phyloP scores from a whole-genome alignment of 2,888 invertebrate genomes.

The Stenurella melanura region DNA sequence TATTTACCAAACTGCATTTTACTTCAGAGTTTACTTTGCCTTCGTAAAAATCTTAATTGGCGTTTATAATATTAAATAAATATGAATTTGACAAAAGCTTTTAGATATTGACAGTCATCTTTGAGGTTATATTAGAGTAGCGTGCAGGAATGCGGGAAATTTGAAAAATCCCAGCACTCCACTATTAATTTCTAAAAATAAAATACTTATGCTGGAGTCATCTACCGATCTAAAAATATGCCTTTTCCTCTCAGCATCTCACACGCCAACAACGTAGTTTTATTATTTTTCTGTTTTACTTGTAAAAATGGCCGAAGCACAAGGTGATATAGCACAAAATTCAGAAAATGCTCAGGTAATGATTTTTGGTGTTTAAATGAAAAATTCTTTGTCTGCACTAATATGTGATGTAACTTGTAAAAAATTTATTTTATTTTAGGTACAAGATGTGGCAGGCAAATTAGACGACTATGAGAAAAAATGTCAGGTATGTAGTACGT shows the following conservation, averaged over 20 bases:
- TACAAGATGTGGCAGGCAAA: constrained; percentile 30
- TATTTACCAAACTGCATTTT: background rate
- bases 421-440: constrained; percentile 11
- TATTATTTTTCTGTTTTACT: constrained; percentile 40
- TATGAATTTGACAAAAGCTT: constrained; percentile 25
- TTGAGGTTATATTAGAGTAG: background rate
- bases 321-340: constrained; percentile 35
- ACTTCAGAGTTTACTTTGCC: background rate
- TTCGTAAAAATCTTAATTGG: background rate
- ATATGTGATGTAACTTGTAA: background rate
- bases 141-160: constrained; percentile 57
- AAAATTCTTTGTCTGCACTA: background rate
- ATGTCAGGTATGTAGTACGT: constrained; percentile 45
- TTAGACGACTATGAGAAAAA: constrained; percentile 56
- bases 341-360: constrained; percentile 33
- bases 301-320: constrained; percentile 51
- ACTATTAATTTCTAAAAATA: constrained; percentile 64
- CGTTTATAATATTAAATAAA: constrained; percentile 11
- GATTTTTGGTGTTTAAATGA: constrained; percentile 13
- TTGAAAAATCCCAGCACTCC: constrained; percentile 52
- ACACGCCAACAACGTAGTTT: constrained; percentile 37
- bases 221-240: constrained; percentile 62
- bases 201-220: constrained; percentile 51
- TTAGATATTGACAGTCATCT: constrained; percentile 12
- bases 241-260: constrained; percentile 50